phyloP scores from a whole-genome alignment of 2,797 vertebrate species.

The Coilia nasus region DNA sequence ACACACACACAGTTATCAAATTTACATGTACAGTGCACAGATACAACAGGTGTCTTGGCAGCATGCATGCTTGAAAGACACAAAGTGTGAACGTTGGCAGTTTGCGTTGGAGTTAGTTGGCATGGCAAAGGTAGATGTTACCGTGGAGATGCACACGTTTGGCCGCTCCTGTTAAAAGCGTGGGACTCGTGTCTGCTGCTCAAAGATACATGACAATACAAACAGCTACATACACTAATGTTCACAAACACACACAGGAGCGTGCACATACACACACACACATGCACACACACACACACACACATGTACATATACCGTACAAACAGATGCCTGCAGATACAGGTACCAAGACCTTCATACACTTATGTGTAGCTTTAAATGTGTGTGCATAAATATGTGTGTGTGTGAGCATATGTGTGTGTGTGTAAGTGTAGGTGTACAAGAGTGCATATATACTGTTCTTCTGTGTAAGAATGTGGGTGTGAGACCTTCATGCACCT shows the following conservation, averaged over 20 bases:
- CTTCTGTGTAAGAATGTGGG: constrained; percentile 1
- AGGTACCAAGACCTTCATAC: too few species aligned
- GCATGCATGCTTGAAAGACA: neutral
- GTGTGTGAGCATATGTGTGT: constrained; percentile 15
- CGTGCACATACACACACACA: neutral
- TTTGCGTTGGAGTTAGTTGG: constrained; percentile 52
- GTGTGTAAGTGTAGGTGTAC: constrained; percentile 36
- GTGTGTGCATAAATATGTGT: neutral
- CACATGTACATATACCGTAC: neutral
- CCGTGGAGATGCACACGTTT: constrained; percentile 49
- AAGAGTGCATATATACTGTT: constrained; percentile 13
- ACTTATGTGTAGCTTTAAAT: too few species aligned
- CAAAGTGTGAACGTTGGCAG: constrained; percentile 47
- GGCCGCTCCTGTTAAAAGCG: neutral
- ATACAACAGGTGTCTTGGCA: constrained; percentile 7
- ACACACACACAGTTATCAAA: neutral
- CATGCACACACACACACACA: neutral
- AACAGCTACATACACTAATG: neutral
- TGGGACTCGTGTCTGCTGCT: constrained; percentile 4
- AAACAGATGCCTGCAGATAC: too few species aligned
- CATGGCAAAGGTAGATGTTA: constrained; percentile 55
- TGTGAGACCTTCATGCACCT: neutral
- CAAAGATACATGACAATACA: constrained; percentile 11
- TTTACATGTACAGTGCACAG: neutral
- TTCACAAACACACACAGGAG: neutral